These are phyloP conservation scores for Auanema sp. DNA, from an alignment of 2,888 invertebrate genomes.

Conservation along the genomic window DNA sequence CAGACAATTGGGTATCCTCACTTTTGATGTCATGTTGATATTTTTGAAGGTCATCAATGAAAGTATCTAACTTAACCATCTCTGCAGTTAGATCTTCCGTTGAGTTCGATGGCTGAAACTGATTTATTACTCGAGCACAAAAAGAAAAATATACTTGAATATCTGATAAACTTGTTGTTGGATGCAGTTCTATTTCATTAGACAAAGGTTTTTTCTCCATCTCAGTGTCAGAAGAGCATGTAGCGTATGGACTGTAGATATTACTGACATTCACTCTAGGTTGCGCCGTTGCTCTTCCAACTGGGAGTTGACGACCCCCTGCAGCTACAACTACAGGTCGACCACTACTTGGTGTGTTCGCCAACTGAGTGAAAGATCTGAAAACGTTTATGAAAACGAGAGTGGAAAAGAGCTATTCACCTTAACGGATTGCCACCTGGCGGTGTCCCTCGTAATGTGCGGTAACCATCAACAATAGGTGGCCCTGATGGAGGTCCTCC, in stretches of 20 bases:
- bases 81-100: slow-evolving; percentile 52
- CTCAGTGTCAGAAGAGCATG: slow-evolving; percentile 39
- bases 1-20: too few relatives aligned
- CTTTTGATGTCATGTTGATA: slow-evolving; percentile 53
- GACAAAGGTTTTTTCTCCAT: slow-evolving; percentile 28
- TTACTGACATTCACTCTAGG: slow-evolving; percentile 59
- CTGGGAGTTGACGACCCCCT: slow-evolving; percentile 47
- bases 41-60: slow-evolving; percentile 60
- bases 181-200: slow-evolving; percentile 20
- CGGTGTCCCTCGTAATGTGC: slow-evolving; percentile 45
- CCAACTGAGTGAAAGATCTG: slow-evolving; percentile 48
- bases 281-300: slow-evolving; percentile 60
- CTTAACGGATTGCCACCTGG: slow-evolving; percentile 38
- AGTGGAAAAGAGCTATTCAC: slow-evolving; percentile 6
- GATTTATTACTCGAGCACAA: too few relatives aligned
- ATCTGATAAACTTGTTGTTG: slow-evolving; percentile 10
- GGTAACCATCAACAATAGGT: slow-evolving; percentile 45
- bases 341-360: slow-evolving; percentile 34
- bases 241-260: slow-evolving; percentile 44
- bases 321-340: slow-evolving; percentile 53
- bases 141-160: slow-evolving; percentile 7
- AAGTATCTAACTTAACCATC: slow-evolving; percentile 50
- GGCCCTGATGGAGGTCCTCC: slow-evolving; percentile 42
- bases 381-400: slow-evolving; percentile 8
- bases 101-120: slow-evolving; percentile 41